A percentile compares a stretch with the other conserved stretches of the same genome.
Evolutionary conservation across 2,797 vertebrate genomes (phyloP).

Genomic region (Sciurus carolinensis): DNA sequence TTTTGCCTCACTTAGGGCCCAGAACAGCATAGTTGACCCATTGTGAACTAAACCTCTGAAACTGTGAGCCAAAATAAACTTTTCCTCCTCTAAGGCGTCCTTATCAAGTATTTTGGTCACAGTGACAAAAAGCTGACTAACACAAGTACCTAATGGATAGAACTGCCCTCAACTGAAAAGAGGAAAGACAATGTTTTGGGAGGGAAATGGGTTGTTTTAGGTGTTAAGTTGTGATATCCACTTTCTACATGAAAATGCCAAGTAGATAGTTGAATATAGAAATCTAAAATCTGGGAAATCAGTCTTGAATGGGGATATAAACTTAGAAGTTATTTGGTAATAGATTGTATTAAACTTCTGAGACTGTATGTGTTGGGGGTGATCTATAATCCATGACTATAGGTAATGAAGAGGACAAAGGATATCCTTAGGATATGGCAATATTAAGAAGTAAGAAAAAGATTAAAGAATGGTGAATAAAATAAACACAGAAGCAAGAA

Average conservation of each 20-base stretch:
- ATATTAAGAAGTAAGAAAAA: background rate
- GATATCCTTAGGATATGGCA: background rate
- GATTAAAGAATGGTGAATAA: background rate
- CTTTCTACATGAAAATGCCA: background rate
- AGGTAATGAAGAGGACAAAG: background rate
- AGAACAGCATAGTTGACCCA: too few species aligned
- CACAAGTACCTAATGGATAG: background rate
- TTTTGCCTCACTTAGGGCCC: too few species aligned
- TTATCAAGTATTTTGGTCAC: too few species aligned
- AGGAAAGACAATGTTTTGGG: background rate
- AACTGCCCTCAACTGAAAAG: background rate
- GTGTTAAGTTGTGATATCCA: background rate
- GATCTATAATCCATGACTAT: background rate
- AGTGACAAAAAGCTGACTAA: too few species aligned
- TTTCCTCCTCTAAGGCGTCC: too few species aligned
- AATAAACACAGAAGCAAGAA: background rate
- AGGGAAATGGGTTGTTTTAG: background rate
- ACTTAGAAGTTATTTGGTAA: background rate
- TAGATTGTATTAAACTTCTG: background rate
- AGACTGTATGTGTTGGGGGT: background rate
- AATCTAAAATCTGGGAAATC: background rate
- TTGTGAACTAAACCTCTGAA: too few species aligned
- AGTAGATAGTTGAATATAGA: background rate
- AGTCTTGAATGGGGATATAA: background rate
- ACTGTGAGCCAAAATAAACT: too few species aligned